A percentile compares a stretch with the other conserved stretches of the same genome.
Evolutionary conservation across 1,140 invertebrate species (phyloP).

Genomic region (Nephotettix cincticeps): DNA sequence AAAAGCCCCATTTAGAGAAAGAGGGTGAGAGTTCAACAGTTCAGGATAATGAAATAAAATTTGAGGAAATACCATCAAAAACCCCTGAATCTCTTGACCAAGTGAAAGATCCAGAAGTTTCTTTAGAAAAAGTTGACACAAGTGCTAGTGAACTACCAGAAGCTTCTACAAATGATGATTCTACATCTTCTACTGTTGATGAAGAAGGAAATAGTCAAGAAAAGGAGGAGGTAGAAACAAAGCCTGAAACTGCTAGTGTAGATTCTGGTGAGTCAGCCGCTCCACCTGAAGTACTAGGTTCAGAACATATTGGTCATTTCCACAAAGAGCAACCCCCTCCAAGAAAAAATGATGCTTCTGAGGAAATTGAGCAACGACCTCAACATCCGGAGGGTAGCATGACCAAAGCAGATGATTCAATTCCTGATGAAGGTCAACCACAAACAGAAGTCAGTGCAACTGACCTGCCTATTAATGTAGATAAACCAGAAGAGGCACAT

Average conservation of each 20-base stretch:
- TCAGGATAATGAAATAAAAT: conserved; percentile 11
- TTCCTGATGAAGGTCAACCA: neutral
- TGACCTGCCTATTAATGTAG: neutral
- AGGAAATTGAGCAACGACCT: conserved; percentile 8
- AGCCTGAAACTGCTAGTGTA: neutral
- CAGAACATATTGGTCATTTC: neutral
- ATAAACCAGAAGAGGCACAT: conserved; percentile 4
- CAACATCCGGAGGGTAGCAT: neutral
- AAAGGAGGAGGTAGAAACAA: no score
- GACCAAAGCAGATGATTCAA: conserved; percentile 9
- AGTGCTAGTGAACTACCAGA: neutral
- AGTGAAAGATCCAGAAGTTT: neutral
- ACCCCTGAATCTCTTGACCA: conserved; percentile 5
- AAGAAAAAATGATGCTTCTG: conserved; percentile 7
- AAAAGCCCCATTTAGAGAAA: conserved; percentile 47
- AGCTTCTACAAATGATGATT: neutral
- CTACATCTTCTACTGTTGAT: no score
- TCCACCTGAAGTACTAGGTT: no score
- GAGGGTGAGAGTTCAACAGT: conserved; percentile 36
- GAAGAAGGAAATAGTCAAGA: no score
- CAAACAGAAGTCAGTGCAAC: neutral
- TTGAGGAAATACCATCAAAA: neutral
- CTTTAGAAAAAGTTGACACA: neutral
- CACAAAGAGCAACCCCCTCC: neutral
- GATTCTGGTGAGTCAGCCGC: neutral